Conservation (phyloP, 2,113 vertebrate genomes). For the Callipepla californica region DNA sequence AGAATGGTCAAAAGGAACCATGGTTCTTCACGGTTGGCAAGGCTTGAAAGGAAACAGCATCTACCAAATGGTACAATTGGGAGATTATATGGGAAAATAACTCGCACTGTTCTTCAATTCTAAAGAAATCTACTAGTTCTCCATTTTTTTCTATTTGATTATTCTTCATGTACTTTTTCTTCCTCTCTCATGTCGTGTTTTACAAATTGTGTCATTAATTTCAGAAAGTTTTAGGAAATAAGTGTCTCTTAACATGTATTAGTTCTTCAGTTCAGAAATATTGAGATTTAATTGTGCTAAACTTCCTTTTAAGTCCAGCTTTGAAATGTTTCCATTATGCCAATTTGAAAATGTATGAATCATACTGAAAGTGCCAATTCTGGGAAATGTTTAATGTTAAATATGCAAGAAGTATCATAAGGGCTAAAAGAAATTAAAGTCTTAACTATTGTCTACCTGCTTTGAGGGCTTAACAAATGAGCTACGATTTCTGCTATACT, state of each 20-base stretch:
- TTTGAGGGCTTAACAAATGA: neutral
- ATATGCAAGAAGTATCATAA: neutral
- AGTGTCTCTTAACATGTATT: neutral
- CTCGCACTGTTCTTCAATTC: neutral
- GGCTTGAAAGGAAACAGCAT: neutral
- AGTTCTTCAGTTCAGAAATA: neutral
- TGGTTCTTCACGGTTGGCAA: neutral
- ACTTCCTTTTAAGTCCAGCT: neutral
- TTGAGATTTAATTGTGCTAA: neutral
- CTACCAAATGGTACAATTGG: neutral
- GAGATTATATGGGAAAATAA: neutral
- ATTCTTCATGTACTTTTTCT: neutral
- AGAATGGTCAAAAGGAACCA: neutral
- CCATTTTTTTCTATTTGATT: neutral
- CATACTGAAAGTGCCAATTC: neutral
- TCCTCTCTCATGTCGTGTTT: neutral
- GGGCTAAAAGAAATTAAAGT: constrained; percentile 8
- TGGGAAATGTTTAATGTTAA: neutral
- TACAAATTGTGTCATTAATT: neutral
- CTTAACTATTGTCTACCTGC: neutral
- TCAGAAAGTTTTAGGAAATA: neutral
- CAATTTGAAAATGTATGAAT: neutral
- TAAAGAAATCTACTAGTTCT: neutral
- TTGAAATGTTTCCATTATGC: neutral
- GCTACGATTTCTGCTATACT: neutral